These are phyloP conservation scores for Maconellicoccus hirsutus DNA, from an alignment of 1,140 invertebrate genomes.

Conservation along the genomic window DNA sequence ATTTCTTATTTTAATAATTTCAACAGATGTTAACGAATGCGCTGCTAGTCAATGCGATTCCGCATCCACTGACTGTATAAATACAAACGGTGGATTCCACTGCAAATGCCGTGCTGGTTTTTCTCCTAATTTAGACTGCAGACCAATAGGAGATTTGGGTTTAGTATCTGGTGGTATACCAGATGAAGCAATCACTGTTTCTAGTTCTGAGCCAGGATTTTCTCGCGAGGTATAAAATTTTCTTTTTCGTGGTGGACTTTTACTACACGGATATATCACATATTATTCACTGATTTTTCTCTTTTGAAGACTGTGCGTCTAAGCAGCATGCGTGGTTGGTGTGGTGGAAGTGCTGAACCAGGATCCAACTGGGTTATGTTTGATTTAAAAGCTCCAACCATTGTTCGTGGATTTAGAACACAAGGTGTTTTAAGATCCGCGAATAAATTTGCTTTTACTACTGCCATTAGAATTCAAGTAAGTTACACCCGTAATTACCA, in stretches of 20 bases:
- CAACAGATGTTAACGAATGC: constrained; percentile 82
- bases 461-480: constrained; percentile 64
- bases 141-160: constrained; percentile 77
- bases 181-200: constrained; percentile 77
- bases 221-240: constrained; percentile 51
- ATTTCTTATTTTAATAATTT: constrained; percentile 19
- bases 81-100: constrained; percentile 79
- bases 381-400: constrained; percentile 79
- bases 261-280: constrained; percentile 12
- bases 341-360: constrained; percentile 67
- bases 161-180: constrained; percentile 79
- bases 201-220: constrained; percentile 66
- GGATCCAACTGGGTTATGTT: constrained; percentile 79
- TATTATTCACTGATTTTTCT: constrained; percentile 3
- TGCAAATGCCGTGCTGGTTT: constrained; percentile 82
- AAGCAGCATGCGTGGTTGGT: constrained; percentile 76
- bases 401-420: constrained; percentile 77
- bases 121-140: constrained; percentile 73
- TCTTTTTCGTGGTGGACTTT: not conserved
- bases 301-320: constrained; percentile 56
- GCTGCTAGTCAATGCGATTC: constrained; percentile 75
- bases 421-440: constrained; percentile 69
- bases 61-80: constrained; percentile 81
- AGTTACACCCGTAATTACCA: no score
- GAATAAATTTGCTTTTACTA: constrained; percentile 71